phyloP scores from a whole-genome alignment of 1,140 invertebrate genomes.

The Lepidotrigona ventralis region DNA sequence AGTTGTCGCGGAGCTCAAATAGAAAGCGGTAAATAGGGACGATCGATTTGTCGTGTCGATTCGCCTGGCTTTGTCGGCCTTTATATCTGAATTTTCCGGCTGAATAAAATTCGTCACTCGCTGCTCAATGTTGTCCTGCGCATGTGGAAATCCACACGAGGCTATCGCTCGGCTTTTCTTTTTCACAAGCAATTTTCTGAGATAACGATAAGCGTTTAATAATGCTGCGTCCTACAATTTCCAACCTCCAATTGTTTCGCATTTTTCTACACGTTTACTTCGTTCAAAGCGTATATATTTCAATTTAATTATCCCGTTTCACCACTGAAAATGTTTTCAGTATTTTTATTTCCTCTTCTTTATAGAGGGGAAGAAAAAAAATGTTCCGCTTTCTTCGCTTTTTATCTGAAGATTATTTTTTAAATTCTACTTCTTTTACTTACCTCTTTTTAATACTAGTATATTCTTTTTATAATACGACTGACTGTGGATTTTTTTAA shows the following conservation, averaged over 20 bases:
- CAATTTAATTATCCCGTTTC: neutral
- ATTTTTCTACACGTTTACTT: neutral
- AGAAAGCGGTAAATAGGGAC: no score
- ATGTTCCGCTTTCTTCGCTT: neutral
- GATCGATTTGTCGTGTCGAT: slow-evolving; percentile 12
- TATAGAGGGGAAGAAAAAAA: neutral
- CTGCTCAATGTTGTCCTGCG: neutral
- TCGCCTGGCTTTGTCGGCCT: neutral
- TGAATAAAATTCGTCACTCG: neutral
- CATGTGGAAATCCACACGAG: neutral
- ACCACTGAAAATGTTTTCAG: neutral
- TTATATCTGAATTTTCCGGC: slow-evolving; percentile 10
- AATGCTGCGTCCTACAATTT: neutral
- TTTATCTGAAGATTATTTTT: neutral
- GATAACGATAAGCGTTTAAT: slow-evolving; percentile 9
- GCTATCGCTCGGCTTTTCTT: neutral
- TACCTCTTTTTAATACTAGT: neutral
- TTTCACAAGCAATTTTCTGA: neutral
- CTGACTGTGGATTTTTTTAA: neutral
- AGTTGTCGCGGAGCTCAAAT: no score
- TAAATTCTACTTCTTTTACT: neutral
- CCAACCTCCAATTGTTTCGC: neutral
- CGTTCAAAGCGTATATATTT: neutral
- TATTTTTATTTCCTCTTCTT: neutral
- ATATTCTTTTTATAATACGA: no score